phyloP scores from a whole-genome alignment of 2,797 vertebrate species.

The Channallabes apus region DNA sequence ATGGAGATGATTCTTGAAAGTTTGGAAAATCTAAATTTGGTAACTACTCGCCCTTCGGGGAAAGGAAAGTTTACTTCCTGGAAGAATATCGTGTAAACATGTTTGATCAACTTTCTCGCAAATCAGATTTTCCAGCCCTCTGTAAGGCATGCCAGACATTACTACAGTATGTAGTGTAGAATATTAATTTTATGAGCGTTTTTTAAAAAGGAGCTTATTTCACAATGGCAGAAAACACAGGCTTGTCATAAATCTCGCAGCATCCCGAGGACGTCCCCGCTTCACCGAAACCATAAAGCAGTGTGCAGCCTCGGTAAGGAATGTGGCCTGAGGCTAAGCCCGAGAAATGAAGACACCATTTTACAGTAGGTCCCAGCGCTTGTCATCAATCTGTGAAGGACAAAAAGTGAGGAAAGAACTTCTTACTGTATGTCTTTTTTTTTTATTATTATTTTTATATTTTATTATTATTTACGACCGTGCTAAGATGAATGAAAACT shows the following conservation, averaged over 20 bases:
- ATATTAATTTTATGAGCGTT: conserved; percentile 6
- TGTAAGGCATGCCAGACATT: neutral
- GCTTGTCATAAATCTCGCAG: conserved; percentile 72
- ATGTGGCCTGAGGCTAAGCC: conserved; percentile 63
- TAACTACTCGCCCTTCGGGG: conserved; percentile 28
- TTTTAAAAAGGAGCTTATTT: conserved; percentile 16
- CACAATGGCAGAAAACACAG: conserved; percentile 45
- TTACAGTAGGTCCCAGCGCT: conserved; percentile 65
- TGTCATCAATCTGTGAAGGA: conserved; percentile 66
- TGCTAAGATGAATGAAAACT: conserved; percentile 38
- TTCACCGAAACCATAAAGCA: conserved; percentile 75
- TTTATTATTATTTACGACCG: conserved; percentile 31
- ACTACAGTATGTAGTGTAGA: neutral
- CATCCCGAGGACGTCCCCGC: conserved; percentile 70
- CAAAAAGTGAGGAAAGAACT: conserved; percentile 55
- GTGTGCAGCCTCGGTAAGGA: conserved; percentile 53
- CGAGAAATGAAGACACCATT: conserved; percentile 72
- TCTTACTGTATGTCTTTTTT: conserved; percentile 5
- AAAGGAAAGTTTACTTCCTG: conserved; percentile 28
- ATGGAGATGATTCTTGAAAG: conserved; percentile 69
- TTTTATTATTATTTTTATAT: neutral
- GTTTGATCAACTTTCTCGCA: neutral
- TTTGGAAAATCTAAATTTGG: conserved; percentile 41
- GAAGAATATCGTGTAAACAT: neutral
- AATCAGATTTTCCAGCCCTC: neutral